Percentiles rank a stretch among this genome's conserved stretches.
Evolutionary conservation across 2,113 vertebrate species (phyloP).

Genomic region (Brachyhypopomus gauderio): DNA sequence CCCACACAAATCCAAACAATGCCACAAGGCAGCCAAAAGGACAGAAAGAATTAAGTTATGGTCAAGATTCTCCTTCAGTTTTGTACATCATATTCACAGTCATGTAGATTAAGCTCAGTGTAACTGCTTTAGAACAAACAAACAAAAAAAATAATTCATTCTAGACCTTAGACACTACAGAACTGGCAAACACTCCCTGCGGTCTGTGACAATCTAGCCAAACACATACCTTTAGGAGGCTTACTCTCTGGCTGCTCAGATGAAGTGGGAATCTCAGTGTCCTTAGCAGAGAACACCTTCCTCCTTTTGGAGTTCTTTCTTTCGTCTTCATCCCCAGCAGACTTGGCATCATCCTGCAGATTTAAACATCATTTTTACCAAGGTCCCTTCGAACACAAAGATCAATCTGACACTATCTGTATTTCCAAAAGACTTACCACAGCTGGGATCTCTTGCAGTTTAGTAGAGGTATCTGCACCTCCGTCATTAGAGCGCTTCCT

Average conservation of each 20-base stretch:
- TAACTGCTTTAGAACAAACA: no score
- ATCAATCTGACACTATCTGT: neutral
- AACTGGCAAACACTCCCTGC: neutral
- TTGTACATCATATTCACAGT: no score
- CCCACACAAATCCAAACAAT: neutral
- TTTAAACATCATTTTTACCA: neutral
- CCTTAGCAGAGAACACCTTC: constrained; percentile 53
- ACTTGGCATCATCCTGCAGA: constrained; percentile 44
- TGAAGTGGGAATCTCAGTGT: constrained; percentile 3
- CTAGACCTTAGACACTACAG: neutral
- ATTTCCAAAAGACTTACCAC: constrained; percentile 53
- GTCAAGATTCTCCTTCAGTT: no score
- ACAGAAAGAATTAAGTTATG: no score
- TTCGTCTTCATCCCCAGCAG: neutral
- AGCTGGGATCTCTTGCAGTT: constrained; percentile 5
- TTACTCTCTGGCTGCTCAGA: constrained; percentile 15
- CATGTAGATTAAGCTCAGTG: no score
- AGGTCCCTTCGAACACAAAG: neutral
- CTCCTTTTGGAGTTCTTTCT: constrained; percentile 61
- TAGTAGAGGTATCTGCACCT: constrained; percentile 10
- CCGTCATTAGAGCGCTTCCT: constrained; percentile 54
- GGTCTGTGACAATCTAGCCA: neutral
- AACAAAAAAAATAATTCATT: no score
- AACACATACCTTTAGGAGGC: constrained; percentile 46
- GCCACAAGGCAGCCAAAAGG: no score